Evolutionary conservation across 2,888 invertebrate genomes (phyloP), one percentile per base, ranked within the genome.

Genomic region (Tuta absoluta): DNA sequence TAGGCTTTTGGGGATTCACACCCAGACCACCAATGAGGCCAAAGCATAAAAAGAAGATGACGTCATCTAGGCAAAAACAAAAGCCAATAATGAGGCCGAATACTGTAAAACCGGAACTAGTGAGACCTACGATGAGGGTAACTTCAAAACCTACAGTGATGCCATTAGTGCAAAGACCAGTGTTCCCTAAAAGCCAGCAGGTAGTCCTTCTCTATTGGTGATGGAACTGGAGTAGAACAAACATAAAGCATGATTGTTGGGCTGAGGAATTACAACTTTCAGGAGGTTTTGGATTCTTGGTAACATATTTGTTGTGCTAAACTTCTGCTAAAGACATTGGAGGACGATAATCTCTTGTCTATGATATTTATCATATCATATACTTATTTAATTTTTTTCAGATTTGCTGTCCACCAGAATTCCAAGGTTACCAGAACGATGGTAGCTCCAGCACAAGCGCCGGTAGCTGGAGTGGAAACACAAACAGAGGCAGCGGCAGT

Each of bases 351-450:
- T 5, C 2, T 51, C 19, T 51, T 10, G 0, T 21, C 11, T 19
- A 21, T 17, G 19, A 12, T n/a, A n/a, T n/a, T n/a, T n/a, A n/a
- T n/a, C n/a, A n/a, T 14, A 45, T 17, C 3, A 19, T 24, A 10
- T 24, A n/a, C n/a, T 7, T n/a, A 62, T 24, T 3, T 5, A 11
- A 45, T 51, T 56, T 67, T 72, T 56, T 93, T 0, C 87, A 93
- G 86, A 92, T 95, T 53, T 94, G 94, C 77, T 94, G 94, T 71
- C 91, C 92, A 1, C 82, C 83, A 7, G 77, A 80, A 59, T 84
- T 84, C 45, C 63, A 70, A 57, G 48, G 24, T n/a, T 2, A 4
- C 5, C 28, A 5, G 12, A 28, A 24, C 8, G 28, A 56, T 17
- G 17, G 14, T 33, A 33, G 33, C 7, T 33, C 8, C 11, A 56